phyloP scores from a whole-genome alignment of 2,797 vertebrate genomes.

The Rhinoraja longicauda region DNA sequence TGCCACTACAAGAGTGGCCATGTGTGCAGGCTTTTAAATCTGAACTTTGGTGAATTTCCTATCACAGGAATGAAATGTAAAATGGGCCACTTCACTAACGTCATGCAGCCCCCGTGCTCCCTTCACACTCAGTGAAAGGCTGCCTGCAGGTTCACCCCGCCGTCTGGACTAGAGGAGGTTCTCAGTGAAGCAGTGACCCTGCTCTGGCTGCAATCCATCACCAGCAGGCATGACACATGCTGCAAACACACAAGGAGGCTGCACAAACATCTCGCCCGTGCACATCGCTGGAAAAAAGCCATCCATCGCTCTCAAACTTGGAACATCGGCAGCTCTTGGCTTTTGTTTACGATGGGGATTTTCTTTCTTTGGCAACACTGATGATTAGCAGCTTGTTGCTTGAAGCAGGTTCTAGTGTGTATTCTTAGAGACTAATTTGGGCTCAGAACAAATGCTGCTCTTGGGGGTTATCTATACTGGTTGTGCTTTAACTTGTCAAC shows the following conservation, averaged over 20 bases:
- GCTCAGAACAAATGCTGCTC: not conserved
- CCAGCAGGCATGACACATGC: not conserved
- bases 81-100: not conserved
- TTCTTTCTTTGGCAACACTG: not conserved
- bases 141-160: constrained; percentile 37
- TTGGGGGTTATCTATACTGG: not conserved
- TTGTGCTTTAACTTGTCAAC: not conserved
- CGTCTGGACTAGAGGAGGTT: not conserved
- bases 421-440: not conserved
- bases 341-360: not conserved
- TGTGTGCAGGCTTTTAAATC: not conserved
- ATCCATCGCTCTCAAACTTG: not conserved
- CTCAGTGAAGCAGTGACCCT: constrained; percentile 20
- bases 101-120: not conserved
- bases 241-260: constrained; percentile 36
- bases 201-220: constrained; percentile 32
- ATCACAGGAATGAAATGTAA: not conserved
- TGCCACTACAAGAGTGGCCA: not conserved
- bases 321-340: not conserved
- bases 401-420: not conserved
- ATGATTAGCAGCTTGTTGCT: not conserved
- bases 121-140: not conserved
- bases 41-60: not conserved
- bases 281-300: not conserved
- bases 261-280: not conserved